Evolutionary conservation across 2,888 invertebrate genomes (phyloP).

Genomic region (Escarpia spicata): DNA sequence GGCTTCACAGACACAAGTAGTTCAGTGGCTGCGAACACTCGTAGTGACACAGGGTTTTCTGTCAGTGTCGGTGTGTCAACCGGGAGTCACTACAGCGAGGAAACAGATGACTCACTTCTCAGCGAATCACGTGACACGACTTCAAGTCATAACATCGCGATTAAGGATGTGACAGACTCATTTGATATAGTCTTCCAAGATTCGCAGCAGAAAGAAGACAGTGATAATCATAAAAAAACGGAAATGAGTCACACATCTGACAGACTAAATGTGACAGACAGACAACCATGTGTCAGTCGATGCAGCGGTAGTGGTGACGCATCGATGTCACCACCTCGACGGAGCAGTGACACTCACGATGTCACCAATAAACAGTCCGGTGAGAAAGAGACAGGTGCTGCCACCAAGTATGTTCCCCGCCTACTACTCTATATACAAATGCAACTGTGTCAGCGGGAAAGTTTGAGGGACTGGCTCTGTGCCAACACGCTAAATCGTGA

Average conservation of each 20-base stretch:
- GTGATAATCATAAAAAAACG: background rate
- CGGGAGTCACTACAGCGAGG: background rate
- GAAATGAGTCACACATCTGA: background rate
- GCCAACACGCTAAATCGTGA: slow-evolving; percentile 57
- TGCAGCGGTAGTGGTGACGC: background rate
- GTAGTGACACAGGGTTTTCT: slow-evolving; percentile 20
- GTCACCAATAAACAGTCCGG: background rate
- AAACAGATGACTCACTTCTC: background rate
- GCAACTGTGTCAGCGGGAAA: slow-evolving; percentile 91
- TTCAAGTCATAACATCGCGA: background rate
- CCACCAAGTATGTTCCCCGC: slow-evolving; percentile 23
- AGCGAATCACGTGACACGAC: background rate
- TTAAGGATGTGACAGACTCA: slow-evolving; percentile 31
- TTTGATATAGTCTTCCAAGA: slow-evolving; percentile 42
- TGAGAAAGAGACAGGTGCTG: background rate
- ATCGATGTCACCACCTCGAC: background rate
- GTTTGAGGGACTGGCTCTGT: slow-evolving; percentile 88
- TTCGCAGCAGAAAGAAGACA: background rate
- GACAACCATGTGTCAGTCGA: background rate
- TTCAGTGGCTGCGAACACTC: background rate
- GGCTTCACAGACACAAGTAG: background rate
- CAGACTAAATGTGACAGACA: background rate
- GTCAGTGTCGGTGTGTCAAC: background rate
- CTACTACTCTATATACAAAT: slow-evolving; percentile 95
- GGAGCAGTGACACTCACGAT: background rate